Percentiles rank a stretch among this genome's conserved stretches.
These are phyloP conservation scores for Setophaga coronata DNA, from an alignment of 2,113 vertebrate genomes.

Conservation along the genomic window DNA sequence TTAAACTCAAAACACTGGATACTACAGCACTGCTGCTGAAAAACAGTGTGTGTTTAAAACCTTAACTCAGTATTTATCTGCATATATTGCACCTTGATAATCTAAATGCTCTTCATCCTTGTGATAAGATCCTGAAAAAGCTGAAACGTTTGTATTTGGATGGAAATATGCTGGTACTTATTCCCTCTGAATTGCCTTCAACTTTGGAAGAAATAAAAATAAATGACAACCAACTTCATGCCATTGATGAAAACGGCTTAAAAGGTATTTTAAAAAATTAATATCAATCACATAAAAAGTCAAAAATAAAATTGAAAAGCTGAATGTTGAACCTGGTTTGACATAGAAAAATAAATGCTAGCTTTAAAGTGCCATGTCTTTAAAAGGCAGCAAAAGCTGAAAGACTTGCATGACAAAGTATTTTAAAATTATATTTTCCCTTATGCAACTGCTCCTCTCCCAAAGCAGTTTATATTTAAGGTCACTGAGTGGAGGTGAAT, in stretches of 20 bases:
- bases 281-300: background rate
- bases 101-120: background rate
- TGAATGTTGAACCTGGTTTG: background rate
- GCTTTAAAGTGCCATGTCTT: background rate
- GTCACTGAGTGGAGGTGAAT: background rate
- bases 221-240: slow-evolving; percentile 88
- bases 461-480: background rate
- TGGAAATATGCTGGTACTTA: slow-evolving; percentile 82
- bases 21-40: background rate
- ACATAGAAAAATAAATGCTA: background rate
- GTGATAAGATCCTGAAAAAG: slow-evolving; percentile 83
- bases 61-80: background rate
- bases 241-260: slow-evolving; percentile 79
- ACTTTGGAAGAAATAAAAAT: slow-evolving; percentile 93
- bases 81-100: background rate
- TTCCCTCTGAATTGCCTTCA: slow-evolving; percentile 83
- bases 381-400: background rate
- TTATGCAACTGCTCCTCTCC: background rate
- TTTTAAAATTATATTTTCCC: background rate
- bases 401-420: background rate
- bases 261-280: slow-evolving; percentile 75
- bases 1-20: background rate
- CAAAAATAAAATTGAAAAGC: background rate
- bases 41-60: background rate
- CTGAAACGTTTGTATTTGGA: slow-evolving; percentile 90